phyloP scores from a whole-genome alignment of 2,797 vertebrate genomes.

The Sebastes nivosus region DNA sequence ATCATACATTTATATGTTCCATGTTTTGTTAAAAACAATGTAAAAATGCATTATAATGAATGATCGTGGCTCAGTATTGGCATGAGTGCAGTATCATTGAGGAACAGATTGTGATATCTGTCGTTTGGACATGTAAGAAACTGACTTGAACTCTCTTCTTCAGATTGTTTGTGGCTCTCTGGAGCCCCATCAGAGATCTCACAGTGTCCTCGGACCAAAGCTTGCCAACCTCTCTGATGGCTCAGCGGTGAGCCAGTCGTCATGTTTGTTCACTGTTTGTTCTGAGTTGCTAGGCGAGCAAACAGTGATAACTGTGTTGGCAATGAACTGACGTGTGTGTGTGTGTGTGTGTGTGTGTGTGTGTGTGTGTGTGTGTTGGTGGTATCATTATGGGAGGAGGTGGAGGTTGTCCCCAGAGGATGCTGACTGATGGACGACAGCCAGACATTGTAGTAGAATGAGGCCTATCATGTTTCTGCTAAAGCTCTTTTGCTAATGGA shows the following conservation, averaged over 20 bases:
- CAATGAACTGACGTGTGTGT: background rate
- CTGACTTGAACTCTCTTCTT: background rate
- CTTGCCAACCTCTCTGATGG: background rate
- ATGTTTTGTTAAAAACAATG: background rate
- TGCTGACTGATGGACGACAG: conserved; percentile 46
- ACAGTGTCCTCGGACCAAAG: background rate
- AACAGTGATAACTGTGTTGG: conserved; percentile 10
- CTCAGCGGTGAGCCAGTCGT: background rate
- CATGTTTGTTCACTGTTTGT: background rate
- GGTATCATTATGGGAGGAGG: background rate
- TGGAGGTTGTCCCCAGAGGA: conserved; percentile 36
- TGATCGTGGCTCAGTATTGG: background rate
- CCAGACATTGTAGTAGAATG: conserved; percentile 30
- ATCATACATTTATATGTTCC: background rate
- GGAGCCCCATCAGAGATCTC: background rate
- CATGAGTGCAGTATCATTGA: background rate
- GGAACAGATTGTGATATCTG: background rate
- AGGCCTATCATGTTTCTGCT: conserved; percentile 59
- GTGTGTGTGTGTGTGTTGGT: background rate
- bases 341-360: background rate
- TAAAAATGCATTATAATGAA: background rate
- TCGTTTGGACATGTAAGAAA: background rate
- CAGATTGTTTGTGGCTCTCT: background rate
- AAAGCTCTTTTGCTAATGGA: conserved; percentile 44
- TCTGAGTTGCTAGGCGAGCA: conserved; percentile 32